Evolutionary conservation across 2,113 vertebrate species (phyloP).

Genomic region (Phaethornis superciliosus): DNA sequence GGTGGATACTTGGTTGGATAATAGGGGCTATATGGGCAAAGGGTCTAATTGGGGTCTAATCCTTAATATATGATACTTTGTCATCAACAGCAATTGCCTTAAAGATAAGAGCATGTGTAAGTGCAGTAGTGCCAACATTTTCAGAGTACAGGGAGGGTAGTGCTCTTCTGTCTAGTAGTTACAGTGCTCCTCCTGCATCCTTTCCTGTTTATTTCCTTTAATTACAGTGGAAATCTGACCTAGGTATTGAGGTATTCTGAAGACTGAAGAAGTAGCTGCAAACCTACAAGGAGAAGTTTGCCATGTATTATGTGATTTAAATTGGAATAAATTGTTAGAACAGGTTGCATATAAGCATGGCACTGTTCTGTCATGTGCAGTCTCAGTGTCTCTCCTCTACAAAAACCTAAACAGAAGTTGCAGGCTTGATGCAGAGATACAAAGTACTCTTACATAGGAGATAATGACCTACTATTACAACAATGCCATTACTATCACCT

Average conservation of each 20-base stretch:
- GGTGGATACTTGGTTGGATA: background rate
- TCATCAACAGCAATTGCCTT: background rate
- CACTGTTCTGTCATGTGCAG: background rate
- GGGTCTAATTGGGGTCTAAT: background rate
- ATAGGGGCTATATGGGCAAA: background rate
- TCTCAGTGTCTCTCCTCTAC: background rate
- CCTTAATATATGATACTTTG: background rate
- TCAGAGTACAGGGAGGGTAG: background rate
- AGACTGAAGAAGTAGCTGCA: background rate
- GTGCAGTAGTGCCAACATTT: background rate
- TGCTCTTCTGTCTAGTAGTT: background rate
- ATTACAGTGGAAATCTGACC: background rate
- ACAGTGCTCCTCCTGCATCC: background rate
- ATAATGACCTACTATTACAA: background rate
- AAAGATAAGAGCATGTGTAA: background rate
- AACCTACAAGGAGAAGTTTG: background rate
- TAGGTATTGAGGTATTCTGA: background rate
- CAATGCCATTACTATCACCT: background rate
- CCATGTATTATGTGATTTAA: background rate
- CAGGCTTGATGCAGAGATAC: background rate
- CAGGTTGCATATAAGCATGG: background rate
- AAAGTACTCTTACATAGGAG: background rate
- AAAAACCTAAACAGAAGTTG: background rate
- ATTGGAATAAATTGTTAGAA: background rate
- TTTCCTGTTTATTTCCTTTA: background rate